Conservation (phyloP, 1,140 invertebrate species). For the Orchesella cincta region DNA sequence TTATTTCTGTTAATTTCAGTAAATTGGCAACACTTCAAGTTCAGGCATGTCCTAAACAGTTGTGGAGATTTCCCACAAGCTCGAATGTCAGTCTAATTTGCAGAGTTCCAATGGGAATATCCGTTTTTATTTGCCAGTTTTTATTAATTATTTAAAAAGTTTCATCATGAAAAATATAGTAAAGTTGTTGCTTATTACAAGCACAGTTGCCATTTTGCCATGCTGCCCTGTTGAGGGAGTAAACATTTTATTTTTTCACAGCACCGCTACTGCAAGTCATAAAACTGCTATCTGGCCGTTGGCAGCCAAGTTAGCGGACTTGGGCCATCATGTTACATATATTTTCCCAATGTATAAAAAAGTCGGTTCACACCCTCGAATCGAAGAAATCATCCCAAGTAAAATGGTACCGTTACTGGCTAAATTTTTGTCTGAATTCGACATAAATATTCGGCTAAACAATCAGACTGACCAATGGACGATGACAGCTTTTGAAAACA, state of each 20-base stretch:
- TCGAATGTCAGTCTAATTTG: too few species aligned
- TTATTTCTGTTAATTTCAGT: too few species aligned
- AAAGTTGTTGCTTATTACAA: too few species aligned
- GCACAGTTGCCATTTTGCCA: too few species aligned
- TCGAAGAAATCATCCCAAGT: not conserved
- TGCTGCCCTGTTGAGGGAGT: too few species aligned
- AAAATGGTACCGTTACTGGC: not conserved
- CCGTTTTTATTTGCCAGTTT: too few species aligned
- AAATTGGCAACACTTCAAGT: too few species aligned
- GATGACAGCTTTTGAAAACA: not conserved
- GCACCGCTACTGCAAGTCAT: not conserved
- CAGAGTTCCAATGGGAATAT: too few species aligned
- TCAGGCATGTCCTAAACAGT: too few species aligned
- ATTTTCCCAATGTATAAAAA: not conserved
- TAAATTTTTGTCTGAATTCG: not conserved
- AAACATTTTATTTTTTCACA: conserved; percentile 16
- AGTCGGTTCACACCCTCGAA: not conserved
- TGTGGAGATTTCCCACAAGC: too few species aligned
- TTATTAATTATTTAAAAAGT: too few species aligned
- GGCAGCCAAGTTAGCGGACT: not conserved
- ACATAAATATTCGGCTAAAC: conserved; percentile 23
- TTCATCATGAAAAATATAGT: too few species aligned
- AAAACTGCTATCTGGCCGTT: conserved; percentile 2
- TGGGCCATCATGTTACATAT: conserved; percentile 14
- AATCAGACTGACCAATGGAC: not conserved